phyloP scores from a whole-genome alignment of 2,113 vertebrate genomes.

The Scortum barcoo region DNA sequence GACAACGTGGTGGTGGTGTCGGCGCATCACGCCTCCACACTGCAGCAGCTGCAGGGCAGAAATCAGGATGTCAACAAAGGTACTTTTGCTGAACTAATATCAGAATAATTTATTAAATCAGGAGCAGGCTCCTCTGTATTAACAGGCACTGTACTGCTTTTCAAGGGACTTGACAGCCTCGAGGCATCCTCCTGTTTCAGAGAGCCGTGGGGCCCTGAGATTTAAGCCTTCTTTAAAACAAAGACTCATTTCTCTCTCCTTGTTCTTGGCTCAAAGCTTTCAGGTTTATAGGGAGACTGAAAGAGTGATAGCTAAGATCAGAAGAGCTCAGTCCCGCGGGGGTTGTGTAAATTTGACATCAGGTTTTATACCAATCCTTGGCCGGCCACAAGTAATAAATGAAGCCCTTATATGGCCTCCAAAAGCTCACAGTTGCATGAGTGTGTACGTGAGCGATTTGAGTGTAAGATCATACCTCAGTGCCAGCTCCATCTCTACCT shows the following conservation, averaged over 20 bases:
- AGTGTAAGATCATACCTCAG: conserved; percentile 28
- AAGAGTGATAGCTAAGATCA: conserved; percentile 48
- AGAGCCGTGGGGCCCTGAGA: conserved; percentile 18
- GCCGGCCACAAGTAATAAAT: conserved; percentile 52
- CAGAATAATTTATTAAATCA: neutral
- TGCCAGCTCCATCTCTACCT: conserved; percentile 51
- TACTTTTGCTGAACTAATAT: conserved; percentile 53
- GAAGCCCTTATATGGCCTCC: conserved; percentile 73
- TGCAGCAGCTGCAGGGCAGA: conserved; percentile 81
- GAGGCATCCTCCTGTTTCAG: conserved; percentile 21
- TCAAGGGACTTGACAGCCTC: neutral
- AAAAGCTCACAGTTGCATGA: conserved; percentile 34
- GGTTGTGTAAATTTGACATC: conserved; percentile 61
- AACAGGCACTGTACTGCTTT: conserved; percentile 12
- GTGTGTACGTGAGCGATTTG: conserved; percentile 18
- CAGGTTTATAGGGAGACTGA: conserved; percentile 40
- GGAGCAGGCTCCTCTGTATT: neutral
- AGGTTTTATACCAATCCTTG: conserved; percentile 67
- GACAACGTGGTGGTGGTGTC: conserved; percentile 80
- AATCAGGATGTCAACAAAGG: conserved; percentile 84
- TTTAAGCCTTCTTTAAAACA: conserved; percentile 43
- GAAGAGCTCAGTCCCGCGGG: conserved; percentile 23
- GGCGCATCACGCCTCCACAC: conserved; percentile 76
- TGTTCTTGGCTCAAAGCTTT: conserved; percentile 19
- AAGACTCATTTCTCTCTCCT: conserved; percentile 28